A percentile compares a stretch with the other conserved stretches of the same genome.
These are phyloP conservation scores for Prunella strophiata DNA, from an alignment of 2,797 vertebrate species.

Conservation along the genomic window DNA sequence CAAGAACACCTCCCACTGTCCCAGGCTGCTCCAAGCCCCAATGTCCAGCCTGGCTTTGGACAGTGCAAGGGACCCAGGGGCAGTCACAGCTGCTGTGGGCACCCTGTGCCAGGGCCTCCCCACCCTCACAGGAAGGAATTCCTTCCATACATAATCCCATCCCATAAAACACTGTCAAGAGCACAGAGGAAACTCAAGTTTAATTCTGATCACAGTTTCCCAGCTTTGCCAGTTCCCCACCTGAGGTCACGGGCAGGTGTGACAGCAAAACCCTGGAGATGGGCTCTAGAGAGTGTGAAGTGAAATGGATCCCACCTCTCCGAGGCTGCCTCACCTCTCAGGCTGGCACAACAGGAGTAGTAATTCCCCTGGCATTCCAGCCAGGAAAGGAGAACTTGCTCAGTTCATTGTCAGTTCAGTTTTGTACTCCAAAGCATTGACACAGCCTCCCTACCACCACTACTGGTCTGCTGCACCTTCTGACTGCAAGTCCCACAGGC, in stretches of 20 bases:
- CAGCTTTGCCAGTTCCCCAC: not conserved
- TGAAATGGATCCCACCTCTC: not conserved
- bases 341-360: not conserved
- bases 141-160: not conserved
- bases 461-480: not conserved
- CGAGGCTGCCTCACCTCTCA: not conserved
- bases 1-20: accelerated
- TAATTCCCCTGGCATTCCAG: not conserved
- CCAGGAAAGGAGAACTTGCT: not conserved
- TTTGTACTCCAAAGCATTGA: not conserved
- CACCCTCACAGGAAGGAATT: not conserved
- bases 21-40: not conserved
- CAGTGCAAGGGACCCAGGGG: not conserved
- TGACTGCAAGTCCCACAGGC: not conserved
- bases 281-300: not conserved
- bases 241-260: not conserved
- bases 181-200: not conserved
- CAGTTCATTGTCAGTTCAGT: not conserved
- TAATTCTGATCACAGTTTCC: not conserved
- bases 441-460: not conserved
- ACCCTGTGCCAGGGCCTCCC: not conserved
- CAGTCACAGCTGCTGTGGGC: not conserved
- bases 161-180: not conserved
- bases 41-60: accelerated
- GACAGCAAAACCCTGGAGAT: not conserved